Evolutionary conservation across 2,888 invertebrate genomes (phyloP).

Genomic region (Parascotia fuliginaria): DNA sequence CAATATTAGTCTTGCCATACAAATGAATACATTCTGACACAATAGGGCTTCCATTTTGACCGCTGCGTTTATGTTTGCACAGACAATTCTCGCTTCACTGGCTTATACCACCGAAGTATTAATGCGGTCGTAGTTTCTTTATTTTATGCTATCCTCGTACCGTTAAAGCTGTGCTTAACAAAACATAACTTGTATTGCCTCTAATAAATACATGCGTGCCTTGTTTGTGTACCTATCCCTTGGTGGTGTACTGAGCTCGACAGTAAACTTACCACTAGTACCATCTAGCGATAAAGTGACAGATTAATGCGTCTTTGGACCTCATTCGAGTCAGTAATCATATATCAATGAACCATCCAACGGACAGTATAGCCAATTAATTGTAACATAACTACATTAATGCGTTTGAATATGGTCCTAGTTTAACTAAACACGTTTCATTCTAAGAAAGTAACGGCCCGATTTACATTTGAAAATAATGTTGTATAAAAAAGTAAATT

Average conservation of each 20-base stretch:
- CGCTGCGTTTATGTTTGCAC: slow-evolving; percentile 73
- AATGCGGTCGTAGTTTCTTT: slow-evolving; percentile 43
- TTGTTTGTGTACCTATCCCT: neutral
- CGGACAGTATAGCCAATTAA: slow-evolving; percentile 16
- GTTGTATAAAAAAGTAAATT: no score
- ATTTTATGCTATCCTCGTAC: slow-evolving; percentile 26
- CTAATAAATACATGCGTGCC: neutral
- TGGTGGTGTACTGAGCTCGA: neutral
- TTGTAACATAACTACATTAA: slow-evolving; percentile 28
- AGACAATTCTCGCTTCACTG: slow-evolving; percentile 76
- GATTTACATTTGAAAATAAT: no score
- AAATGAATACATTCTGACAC: slow-evolving; percentile 84
- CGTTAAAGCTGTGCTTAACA: neutral
- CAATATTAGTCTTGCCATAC: slow-evolving; percentile 82
- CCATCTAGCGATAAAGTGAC: slow-evolving; percentile 16
- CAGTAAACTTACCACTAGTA: neutral
- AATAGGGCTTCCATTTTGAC: slow-evolving; percentile 82
- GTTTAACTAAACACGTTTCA: no score
- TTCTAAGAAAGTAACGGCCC: no score
- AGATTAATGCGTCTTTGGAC: slow-evolving; percentile 11
- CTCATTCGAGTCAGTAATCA: slow-evolving; percentile 1
- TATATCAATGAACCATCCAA: slow-evolving; percentile 22
- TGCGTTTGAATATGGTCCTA: slow-evolving; percentile 18
- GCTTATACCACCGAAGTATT: slow-evolving; percentile 73
- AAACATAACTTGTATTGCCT: neutral